phyloP scores from a whole-genome alignment of 2,797 vertebrate genomes.

The Liasis olivaceus region DNA sequence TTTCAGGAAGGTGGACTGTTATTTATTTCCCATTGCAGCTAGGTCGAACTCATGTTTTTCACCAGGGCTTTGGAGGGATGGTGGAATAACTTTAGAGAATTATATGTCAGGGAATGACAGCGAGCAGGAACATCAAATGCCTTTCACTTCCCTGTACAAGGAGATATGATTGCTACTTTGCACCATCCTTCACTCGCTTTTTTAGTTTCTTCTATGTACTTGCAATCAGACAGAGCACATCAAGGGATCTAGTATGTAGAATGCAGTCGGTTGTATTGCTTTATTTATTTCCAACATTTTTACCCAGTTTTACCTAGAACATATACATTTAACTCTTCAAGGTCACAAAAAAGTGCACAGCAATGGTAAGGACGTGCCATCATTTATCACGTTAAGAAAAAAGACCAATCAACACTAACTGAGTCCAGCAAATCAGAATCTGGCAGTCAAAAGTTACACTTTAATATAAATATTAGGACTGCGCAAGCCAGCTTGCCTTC shows the following conservation, averaged over 20 bases:
- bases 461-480: background rate
- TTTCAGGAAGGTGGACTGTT: slow-evolving; percentile 29
- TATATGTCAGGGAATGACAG: background rate
- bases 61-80: background rate
- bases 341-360: background rate
- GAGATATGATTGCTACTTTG: background rate
- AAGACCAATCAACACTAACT: background rate
- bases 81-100: background rate
- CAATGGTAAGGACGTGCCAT: background rate
- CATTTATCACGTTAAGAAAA: background rate
- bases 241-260: background rate
- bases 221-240: too few relatives aligned
- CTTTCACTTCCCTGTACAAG: background rate
- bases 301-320: background rate
- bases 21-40: background rate
- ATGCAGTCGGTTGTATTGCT: background rate
- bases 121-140: background rate
- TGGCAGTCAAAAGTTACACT: background rate
- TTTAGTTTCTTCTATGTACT: background rate
- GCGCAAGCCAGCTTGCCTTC: background rate
- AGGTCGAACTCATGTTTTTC: background rate
- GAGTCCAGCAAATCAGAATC: background rate
- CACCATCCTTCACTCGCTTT: background rate
- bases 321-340: background rate
- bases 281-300: background rate